A percentile compares a stretch with the other conserved stretches of the same genome.
phyloP scores from a whole-genome alignment of 2,113 vertebrate genomes.

The Pseudorectes ferrugineus region DNA sequence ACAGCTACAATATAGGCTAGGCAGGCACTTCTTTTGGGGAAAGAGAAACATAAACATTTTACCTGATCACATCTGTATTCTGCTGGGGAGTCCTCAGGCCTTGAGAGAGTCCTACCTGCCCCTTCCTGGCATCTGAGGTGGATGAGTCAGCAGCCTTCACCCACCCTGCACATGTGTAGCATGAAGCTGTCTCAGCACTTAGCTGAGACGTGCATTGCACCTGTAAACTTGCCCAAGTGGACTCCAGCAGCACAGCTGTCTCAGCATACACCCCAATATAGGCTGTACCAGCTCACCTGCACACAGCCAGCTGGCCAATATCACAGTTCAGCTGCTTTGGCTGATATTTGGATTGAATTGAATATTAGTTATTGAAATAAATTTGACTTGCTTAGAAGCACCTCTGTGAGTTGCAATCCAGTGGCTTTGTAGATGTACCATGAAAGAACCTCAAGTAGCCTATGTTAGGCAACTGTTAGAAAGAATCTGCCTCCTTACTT shows the following conservation, averaged over 20 bases:
- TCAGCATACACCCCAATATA: accelerated
- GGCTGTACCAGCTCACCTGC: background rate
- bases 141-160: background rate
- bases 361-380: background rate
- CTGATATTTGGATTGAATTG: background rate
- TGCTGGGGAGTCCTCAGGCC: background rate
- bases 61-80: background rate
- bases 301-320: background rate
- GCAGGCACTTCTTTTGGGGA: background rate
- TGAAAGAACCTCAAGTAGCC: background rate
- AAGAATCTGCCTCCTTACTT: background rate
- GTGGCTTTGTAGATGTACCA: background rate
- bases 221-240: background rate
- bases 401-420: background rate
- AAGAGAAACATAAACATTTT: background rate
- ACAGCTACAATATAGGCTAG: background rate
- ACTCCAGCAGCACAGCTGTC: background rate
- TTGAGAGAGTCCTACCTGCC: background rate
- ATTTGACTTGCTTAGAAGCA: background rate
- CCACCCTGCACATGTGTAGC: background rate
- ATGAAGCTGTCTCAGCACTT: background rate
- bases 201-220: background rate
- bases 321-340: background rate
- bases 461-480: background rate
- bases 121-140: background rate